phyloP scores from a whole-genome alignment of 2,113 vertebrate species.

The Halichoerus grypus region DNA sequence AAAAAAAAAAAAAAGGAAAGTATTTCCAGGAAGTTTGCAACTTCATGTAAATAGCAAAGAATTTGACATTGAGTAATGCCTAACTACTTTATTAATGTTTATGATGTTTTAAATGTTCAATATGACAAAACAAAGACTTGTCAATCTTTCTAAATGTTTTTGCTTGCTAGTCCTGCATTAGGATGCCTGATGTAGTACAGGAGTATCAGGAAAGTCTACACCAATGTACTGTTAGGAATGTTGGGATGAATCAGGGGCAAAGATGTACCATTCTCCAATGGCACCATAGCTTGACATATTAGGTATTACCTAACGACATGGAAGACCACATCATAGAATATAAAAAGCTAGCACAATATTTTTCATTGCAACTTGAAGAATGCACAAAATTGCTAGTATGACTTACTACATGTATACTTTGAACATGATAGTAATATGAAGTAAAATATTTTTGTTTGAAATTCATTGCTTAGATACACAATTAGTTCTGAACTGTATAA shows the following conservation, averaged over 20 bases:
- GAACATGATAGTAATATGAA: not conserved
- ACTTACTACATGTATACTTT: not conserved
- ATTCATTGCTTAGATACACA: not conserved
- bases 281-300: not conserved
- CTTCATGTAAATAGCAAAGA: not conserved
- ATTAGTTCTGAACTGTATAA: not conserved
- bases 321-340: not conserved
- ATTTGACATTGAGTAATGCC: not conserved
- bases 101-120: not conserved
- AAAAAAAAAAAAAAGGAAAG: not conserved
- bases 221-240: not conserved
- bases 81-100: not conserved
- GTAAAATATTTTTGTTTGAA: not conserved
- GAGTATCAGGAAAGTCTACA: not conserved
- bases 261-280: not conserved
- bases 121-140: not conserved
- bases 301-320: not conserved
- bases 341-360: not conserved
- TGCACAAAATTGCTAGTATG: not conserved
- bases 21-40: not conserved
- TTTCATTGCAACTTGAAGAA: not conserved
- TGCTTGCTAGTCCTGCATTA: not conserved
- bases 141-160: not conserved
- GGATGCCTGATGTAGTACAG: not conserved
- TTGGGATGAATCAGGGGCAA: not conserved